Conservation (phyloP, 2,113 vertebrate genomes). For the Litocranius walleri region DNA sequence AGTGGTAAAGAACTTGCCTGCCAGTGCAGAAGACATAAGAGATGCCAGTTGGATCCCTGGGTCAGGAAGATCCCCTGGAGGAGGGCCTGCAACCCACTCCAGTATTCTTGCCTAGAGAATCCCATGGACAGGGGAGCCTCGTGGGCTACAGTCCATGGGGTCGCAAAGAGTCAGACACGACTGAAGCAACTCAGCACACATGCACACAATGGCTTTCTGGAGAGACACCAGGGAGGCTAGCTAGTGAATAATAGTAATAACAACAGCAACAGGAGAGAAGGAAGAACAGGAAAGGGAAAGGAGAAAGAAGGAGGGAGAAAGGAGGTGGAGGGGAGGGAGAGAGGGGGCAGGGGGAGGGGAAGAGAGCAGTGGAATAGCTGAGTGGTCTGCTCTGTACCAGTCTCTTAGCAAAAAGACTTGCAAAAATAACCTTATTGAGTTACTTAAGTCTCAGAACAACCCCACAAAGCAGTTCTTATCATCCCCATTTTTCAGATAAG, state of each 20-base stretch:
- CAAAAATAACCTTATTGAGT: background rate
- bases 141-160: background rate
- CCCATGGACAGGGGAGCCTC: background rate
- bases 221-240: background rate
- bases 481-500: background rate
- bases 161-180: background rate
- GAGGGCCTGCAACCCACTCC: background rate
- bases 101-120: background rate
- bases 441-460: background rate
- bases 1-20: background rate
- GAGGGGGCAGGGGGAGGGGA: rapidly evolving
- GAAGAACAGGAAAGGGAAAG: background rate
- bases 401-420: background rate
- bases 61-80: background rate
- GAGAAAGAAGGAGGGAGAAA: background rate
- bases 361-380: too few relatives aligned
- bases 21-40: background rate
- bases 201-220: background rate
- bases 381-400: background rate
- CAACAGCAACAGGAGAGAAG: background rate
- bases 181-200: background rate
- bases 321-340: rapidly evolving
- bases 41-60: background rate
- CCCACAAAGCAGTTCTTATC: background rate
- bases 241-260: background rate